Evolutionary conservation across 2,113 vertebrate species (phyloP).

Genomic region (Periophthalmus modestus): DNA sequence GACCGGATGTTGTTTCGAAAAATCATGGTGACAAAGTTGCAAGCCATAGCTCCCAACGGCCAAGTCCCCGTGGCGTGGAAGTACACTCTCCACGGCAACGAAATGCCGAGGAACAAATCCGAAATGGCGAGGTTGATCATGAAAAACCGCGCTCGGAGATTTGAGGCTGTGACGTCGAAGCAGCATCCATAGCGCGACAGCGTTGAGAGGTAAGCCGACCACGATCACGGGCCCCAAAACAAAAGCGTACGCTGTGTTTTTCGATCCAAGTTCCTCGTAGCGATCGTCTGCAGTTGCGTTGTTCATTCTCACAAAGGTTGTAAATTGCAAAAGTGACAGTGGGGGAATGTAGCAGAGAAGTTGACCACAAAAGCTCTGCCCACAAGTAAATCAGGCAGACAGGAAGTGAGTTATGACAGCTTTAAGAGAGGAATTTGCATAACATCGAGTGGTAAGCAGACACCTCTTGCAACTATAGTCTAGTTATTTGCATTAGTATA

Average conservation of each 20-base stretch:
- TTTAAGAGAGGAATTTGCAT: not conserved
- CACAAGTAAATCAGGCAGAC: not conserved
- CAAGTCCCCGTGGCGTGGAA: conserved; percentile 47
- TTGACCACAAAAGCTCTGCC: not conserved
- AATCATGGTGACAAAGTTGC: conserved; percentile 50
- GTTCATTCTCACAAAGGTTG: not conserved
- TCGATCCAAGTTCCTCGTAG: not conserved
- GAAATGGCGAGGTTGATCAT: conserved; percentile 68
- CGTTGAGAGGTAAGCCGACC: conserved; percentile 66
- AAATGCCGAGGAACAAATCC: conserved; percentile 63
- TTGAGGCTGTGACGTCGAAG: conserved; percentile 39
- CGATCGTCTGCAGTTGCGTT: not conserved
- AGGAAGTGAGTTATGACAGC: conserved; percentile 37
- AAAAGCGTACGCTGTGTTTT: not conserved
- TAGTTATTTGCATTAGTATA: not conserved
- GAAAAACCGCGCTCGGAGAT: conserved; percentile 44
- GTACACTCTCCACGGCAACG: conserved; percentile 59
- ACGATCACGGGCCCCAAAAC: conserved; percentile 50
- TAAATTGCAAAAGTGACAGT: conserved; percentile 1
- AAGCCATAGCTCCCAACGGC: conserved; percentile 25
- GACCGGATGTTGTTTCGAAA: conserved; percentile 66
- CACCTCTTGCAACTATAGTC: not conserved
- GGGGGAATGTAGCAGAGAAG: not conserved
- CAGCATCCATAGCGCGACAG: conserved; percentile 58
- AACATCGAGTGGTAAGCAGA: not conserved